Evolutionary conservation across 2,888 invertebrate species (phyloP).

Genomic region (Trissonchulus latispiculum): DNA sequence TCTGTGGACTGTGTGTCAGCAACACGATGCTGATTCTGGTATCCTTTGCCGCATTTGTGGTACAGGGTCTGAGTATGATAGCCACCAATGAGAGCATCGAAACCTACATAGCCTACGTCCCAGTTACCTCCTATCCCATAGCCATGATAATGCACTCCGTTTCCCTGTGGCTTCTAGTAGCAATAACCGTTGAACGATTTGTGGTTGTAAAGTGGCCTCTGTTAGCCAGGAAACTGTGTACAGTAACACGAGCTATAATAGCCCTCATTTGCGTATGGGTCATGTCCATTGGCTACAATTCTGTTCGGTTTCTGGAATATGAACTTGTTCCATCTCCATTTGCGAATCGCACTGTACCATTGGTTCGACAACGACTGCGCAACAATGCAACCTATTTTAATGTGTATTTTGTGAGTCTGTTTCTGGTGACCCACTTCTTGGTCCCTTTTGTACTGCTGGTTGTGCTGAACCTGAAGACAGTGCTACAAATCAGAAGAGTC

Average conservation of each 20-base stretch:
- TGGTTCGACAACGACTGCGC: background rate
- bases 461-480: background rate
- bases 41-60: background rate
- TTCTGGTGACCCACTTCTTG: conserved; percentile 5
- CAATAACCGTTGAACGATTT: conserved; percentile 13
- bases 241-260: background rate
- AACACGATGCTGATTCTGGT: background rate
- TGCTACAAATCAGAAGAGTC: background rate
- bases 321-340: background rate
- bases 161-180: conserved; percentile 8
- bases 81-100: background rate
- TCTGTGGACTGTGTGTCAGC: background rate
- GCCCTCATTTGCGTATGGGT: background rate
- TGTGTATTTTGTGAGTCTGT: background rate
- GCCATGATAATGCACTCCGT: background rate
- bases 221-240: conserved; percentile 9
- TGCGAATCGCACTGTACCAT: background rate
- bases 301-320: conserved; percentile 7
- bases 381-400: background rate
- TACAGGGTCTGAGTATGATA: conserved; percentile 2
- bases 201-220: conserved; percentile 8
- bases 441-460: conserved; percentile 1
- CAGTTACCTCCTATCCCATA: conserved; percentile 4
- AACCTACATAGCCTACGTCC: background rate
- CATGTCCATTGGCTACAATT: background rate